A percentile compares a stretch with the other conserved stretches of the same genome.
Evolutionary conservation across 2,113 vertebrate genomes (phyloP).

Genomic region (Perca schrenkii): DNA sequence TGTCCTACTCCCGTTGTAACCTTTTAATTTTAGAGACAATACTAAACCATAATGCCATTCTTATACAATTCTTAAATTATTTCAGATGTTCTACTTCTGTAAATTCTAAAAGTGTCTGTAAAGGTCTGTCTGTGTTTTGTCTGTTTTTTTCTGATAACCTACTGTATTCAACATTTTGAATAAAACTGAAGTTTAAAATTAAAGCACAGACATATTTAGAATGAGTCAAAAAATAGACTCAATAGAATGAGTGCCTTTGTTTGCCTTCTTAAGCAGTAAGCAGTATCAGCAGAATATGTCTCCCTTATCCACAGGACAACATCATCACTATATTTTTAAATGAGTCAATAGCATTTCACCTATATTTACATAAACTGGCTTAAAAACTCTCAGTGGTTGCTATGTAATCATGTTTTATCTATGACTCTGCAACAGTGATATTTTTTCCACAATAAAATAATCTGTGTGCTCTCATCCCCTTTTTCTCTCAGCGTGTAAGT

Average conservation of each 20-base stretch:
- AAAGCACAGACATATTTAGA: not conserved
- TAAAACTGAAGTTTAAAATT: not conserved
- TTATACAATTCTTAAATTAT: not conserved
- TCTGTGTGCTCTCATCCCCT: slow-evolving; percentile 45
- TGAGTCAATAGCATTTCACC: slow-evolving; percentile 31
- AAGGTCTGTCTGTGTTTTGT: not conserved
- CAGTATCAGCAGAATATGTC: slow-evolving; percentile 29
- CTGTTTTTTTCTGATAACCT: not conserved
- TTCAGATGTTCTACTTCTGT: not conserved
- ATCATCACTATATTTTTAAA: slow-evolving; percentile 35
- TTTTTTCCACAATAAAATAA: slow-evolving; percentile 52
- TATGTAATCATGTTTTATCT: slow-evolving; percentile 60
- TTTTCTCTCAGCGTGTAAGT: slow-evolving; percentile 42
- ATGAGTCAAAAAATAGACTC: not conserved
- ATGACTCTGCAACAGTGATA: slow-evolving; percentile 53
- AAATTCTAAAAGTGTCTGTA: not conserved
- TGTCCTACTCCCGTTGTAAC: not conserved
- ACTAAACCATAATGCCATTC: not conserved
- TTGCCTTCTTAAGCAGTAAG: not conserved
- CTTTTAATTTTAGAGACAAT: not conserved
- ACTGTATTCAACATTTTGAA: not conserved
- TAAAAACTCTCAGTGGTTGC: slow-evolving; percentile 38
- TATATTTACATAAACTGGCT: slow-evolving; percentile 46
- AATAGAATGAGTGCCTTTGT: not conserved
- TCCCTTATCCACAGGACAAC: slow-evolving; percentile 21